Conservation (phyloP, 1,140 invertebrate species). For the Charaxes varanes region DNA sequence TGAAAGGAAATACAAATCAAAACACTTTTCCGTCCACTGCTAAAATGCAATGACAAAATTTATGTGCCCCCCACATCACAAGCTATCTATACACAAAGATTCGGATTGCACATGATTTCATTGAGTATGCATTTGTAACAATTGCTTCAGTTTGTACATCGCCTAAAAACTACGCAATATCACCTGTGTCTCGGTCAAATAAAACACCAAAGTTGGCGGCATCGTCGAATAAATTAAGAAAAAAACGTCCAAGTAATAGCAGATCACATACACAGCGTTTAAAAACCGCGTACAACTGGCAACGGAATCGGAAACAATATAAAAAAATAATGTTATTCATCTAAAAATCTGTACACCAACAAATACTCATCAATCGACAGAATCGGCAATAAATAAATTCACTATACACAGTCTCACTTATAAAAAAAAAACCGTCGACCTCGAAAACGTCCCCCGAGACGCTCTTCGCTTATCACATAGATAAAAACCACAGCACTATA, state of each 20-base stretch:
- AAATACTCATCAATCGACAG: constrained; percentile 57
- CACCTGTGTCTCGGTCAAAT: constrained; percentile 50
- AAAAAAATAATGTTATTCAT: constrained; percentile 60
- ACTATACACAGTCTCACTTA: constrained; percentile 70
- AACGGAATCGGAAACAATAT: constrained; percentile 61
- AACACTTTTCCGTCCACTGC: constrained; percentile 58
- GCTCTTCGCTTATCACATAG: constrained; percentile 67
- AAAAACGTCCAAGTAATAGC: constrained; percentile 42
- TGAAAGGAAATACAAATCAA: constrained; percentile 65
- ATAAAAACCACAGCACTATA: constrained; percentile 69
- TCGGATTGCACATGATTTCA: constrained; percentile 68
- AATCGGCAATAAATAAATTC: constrained; percentile 70
- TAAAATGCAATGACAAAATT: constrained; percentile 67
- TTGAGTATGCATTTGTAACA: constrained; percentile 60
- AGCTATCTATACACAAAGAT: constrained; percentile 56
- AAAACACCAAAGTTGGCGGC: constrained; percentile 41
- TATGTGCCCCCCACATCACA: constrained; percentile 52
- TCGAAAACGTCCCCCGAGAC: too few relatives aligned
- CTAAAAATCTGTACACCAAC: constrained; percentile 66
- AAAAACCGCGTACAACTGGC: constrained; percentile 45
- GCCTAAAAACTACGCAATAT: constrained; percentile 33
- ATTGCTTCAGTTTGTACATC: constrained; percentile 62
- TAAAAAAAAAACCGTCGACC: too few relatives aligned
- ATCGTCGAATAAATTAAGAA: constrained; percentile 57
- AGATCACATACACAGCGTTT: constrained; percentile 45